Evolutionary conservation across 2,888 invertebrate species (phyloP), one percentile per base, ranked within the genome.

Genomic region (Diadromus collaris): DNA sequence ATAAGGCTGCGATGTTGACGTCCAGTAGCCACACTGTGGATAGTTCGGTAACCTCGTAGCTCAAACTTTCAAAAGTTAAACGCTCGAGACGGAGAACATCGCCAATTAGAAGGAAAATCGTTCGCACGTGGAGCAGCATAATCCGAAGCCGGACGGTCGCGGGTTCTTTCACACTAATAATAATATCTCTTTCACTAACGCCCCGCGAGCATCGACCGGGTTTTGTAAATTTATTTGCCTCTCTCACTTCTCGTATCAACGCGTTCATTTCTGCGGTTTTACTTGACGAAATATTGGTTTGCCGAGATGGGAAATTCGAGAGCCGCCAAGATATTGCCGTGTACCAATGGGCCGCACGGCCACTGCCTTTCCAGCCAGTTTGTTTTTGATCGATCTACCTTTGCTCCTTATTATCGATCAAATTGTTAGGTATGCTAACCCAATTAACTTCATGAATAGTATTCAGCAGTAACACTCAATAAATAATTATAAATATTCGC

Each of bases 161-260:
- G 29, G 54, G 54, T 65, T 34, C 51, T 29, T 63, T 41, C 51
- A 56, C 72, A 64, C 41, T 73, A 73, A 73, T 73, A 73, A 73
- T 73, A 60, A 70, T 65, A 56, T 65, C 65, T 73, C 58, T 65
- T 58, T 65, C 58, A 27, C 44, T 60, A 58, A 58, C 54, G n/a
- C 19, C 58, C 51, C 48, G 56, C 58, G 46, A 73, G 56, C 65
- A 24, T 58, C 46, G 34, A 32, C 32, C 44, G n/a, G 24, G n/a
- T 65, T 65, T 58, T 73, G 34, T 32, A 56, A 48, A 65, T n/a
- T 65, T 73, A 44, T 65, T 46, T 64, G 54, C 21, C 64, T 56
- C 56, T 64, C 56, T 32, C 64, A n/a, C n/a, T 32, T 13, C 46
- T 65, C 56, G 64, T 32, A 21, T 32, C 68, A 3, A 24, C 29